Evolutionary conservation across 2,113 vertebrate species (phyloP), one percentile per base, ranked within the genome.

Genomic region (Acinonyx jubatus): DNA sequence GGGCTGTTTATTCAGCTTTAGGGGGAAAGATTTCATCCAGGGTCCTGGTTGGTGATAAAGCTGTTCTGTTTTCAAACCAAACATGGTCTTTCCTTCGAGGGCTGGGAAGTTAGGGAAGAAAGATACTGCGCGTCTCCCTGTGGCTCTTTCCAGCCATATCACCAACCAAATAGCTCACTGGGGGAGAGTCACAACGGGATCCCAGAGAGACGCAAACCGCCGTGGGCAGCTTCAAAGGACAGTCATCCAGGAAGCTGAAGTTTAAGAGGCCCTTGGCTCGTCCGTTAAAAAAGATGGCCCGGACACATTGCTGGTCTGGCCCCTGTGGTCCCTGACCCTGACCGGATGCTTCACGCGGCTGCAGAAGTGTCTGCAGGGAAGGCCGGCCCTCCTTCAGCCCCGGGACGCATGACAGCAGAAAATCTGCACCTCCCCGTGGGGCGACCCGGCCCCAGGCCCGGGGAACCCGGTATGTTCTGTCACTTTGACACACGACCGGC

Each of bases 21-120:
- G 97, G 82, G 71, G 33, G 33, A 52, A 91, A 87, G 73, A 95
- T 83, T 97, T 11, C 74, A 11, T 69, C 68, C 83, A 90, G 74
- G 93, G 33, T 41, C 96, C 71, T 86, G 91, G 92, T 74, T 76
- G 86, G 25, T 83, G 95, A 98, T 98, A 99, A 98, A 96, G 93
- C 29, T 4, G 19, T 31, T 89, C 19, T 95, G 87, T 85, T 98
- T 98, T 97, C 96, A 96, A 97, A 81, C 87, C 11, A 98, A 98
- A 95, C 36, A 79, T 0, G 29, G 73, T 94, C 86, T 81, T 93
- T 98, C 97, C 83, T 74, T 76, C 27, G 80, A 93, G 66, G 78
- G 65, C 92, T 69, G 85, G 50, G 94, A 68, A 79, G 33, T 79
- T 45, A 71, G 94, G 97, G 93, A 61, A 80, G 33, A 86, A 82